Evolutionary conservation across 2,888 invertebrate genomes (phyloP), one percentile per base, ranked within the genome.

Genomic region (Augiades crinisus): DNA sequence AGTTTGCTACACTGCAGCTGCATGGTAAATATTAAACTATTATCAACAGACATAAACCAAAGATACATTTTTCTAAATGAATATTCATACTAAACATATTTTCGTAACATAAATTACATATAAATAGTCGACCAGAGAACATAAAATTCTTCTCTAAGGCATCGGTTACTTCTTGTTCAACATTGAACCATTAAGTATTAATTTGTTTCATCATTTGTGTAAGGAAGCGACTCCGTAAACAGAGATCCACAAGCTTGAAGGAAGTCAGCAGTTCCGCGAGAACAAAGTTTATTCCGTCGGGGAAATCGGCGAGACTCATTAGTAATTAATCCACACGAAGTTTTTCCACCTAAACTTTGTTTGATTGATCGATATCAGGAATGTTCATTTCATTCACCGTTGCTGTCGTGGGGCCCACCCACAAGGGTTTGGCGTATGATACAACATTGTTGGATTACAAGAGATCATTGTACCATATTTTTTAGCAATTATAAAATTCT

Each of bases 201-300:
- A 81, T 59, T 58, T 73, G 68, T 47, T 69, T 49, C 6, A 59
- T 50, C 44, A 80, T 57, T 45, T 67, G 50, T 16, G 55, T 62
- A 6, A 79, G 58, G 14, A 54, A 47, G 31, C 64, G 30, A 10
- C 78, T 71, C 10, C 68, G 71, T 7, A 65, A 57, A 27, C 59
- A 53, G 53, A 78, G 63, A 61, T 78, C 69, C 12, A 75, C 45
- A 24, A 78, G 67, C 60, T 68, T 69, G n/a, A 69, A 45, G 3
- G 67, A 65, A n/a, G 61, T 59, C 34, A 72, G 53, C 44, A 71
- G 30, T 65, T 81, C 80, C 2, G 76, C 75, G 22, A 77, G 43
- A 45, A 77, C 59, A 51, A 80, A 61, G 58, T 78, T 80, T 47
- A 70, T 63, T 34, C 80, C 78, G 72, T 38, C 16, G 22, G 14